A percentile compares a stretch with the other conserved stretches of the same genome.
Conservation (phyloP, 2,888 invertebrate species). For the Arctia plantaginis region DNA sequence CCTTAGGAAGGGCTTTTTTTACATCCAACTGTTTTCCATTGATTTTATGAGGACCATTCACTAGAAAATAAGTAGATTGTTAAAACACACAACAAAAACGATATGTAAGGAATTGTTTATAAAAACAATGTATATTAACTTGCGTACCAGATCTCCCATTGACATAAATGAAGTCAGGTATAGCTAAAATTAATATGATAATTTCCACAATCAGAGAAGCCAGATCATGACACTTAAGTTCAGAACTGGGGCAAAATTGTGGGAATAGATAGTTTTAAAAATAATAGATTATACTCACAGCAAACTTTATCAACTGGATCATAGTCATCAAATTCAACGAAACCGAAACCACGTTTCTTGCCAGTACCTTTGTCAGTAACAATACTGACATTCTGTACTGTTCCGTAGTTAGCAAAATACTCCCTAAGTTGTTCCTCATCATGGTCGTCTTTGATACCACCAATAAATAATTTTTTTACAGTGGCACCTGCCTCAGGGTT, state of each 20-base stretch:
- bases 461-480: conserved; percentile 97
- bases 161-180: conserved; percentile 68
- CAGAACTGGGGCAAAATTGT: conserved; percentile 85
- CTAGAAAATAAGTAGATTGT: conserved; percentile 67
- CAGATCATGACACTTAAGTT: conserved; percentile 75
- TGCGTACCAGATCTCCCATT: conserved; percentile 79
- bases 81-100: conserved; percentile 17
- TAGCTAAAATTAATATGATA: conserved; percentile 82
- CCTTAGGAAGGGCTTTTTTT: conserved; percentile 96
- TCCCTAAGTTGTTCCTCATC: conserved; percentile 96
- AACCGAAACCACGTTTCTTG: conserved; percentile 98
- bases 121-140: conserved; percentile 70
- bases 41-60: conserved; percentile 94
- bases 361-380: conserved; percentile 97
- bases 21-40: conserved; percentile 96
- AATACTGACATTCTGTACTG: conserved; percentile 93
- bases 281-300: conserved; percentile 88
- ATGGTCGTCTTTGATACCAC: conserved; percentile 97
- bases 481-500: conserved; percentile 97
- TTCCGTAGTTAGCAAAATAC: conserved; percentile 94
- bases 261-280: conserved; percentile 44
- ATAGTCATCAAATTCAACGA: conserved; percentile 98
- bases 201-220: conserved; percentile 85
- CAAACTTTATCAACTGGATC: conserved; percentile 99
- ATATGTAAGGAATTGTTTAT: conserved; percentile 15